Conservation (phyloP, 2,888 invertebrate species). For the Mechanitis messenoides region DNA sequence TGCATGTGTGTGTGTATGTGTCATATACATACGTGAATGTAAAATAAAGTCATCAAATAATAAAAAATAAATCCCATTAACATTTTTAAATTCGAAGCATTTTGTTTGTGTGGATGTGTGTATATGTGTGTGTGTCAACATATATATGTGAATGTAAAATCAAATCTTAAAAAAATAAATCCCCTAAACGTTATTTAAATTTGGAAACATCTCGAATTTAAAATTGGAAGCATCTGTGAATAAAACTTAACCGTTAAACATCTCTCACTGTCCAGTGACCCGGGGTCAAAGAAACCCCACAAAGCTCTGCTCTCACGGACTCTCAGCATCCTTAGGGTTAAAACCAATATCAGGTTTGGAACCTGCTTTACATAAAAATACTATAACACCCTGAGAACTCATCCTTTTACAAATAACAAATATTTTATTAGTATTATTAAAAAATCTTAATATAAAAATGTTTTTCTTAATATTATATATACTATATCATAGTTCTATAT, state of each 20-base stretch:
- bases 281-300: slow-evolving; percentile 51
- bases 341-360: slow-evolving; percentile 29
- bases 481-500: slow-evolving; percentile 7
- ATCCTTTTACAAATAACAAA: no score
- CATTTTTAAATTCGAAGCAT: no score
- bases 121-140: no score
- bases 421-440: no score
- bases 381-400: not conserved
- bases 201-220: not conserved
- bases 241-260: slow-evolving; percentile 23
- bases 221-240: slow-evolving; percentile 10
- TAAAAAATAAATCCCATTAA: no score
- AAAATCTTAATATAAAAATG: no score
- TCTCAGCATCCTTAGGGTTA: slow-evolving; percentile 51
- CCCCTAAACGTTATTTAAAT: not conserved
- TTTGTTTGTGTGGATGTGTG: no score
- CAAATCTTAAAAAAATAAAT: no score
- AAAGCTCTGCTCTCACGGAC: slow-evolving; percentile 50
- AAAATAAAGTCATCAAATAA: no score
- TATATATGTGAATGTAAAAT: no score
- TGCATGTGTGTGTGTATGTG: no score
- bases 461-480: not conserved
- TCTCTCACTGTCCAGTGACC: slow-evolving; percentile 43
- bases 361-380: slow-evolving; percentile 25
- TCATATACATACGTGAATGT: no score